Base-by-base conservation (phyloP, 2,113 vertebrate genomes). In the Heliornis fulica region DNA sequence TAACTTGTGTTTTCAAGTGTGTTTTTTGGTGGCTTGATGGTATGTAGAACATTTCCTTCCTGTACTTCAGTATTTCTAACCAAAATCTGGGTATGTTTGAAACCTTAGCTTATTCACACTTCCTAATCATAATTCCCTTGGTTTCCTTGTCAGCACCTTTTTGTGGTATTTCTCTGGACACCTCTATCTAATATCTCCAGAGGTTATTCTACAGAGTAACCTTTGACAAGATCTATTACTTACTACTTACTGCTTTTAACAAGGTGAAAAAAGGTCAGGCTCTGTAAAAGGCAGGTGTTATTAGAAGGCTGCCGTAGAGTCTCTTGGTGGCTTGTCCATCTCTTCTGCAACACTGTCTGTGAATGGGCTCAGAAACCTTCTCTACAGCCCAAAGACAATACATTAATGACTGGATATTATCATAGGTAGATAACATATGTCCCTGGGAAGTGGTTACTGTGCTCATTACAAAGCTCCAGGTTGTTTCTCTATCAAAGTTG, bases 141-240 rank as follows among this genome's bases (percentile, higher is more conserved):
- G 51, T 97, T 97, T 97, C 72, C 93, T 92, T 96, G 72, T 97
- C 94, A 94, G 87, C 87, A 83, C 91, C 89, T 96, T 90, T 77
- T 90, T 80, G 94, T 95, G 89, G 70, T 92, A 93, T 95, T 96
- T 95, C 94, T 97, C 41, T 96, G 94, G 95, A 97, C 86, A 95
- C 86, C 78, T 97, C 91, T 94, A 83, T 94, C 81, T 93, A 95
- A 96, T 90, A 94, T 96, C 69, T 91, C 92, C 83, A 84, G 83
- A 93, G 87, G 87, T 96, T 96, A 95, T 94, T 97, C 92, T 93
- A 95, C 90, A 93, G 92, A 89, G 91, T 95, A 96, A 96, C 94
- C 94, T 97, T 97, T 97, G 97, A 96, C 94, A 95, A 96, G 90
- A 95, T 96, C 89, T 95, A 77, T 95, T 97, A 89, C 94, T 96